These are phyloP conservation scores for Temnopleurus reevesii DNA, from an alignment of 53 echinoderm and acorn worm genomes.

Conservation along the genomic window DNA sequence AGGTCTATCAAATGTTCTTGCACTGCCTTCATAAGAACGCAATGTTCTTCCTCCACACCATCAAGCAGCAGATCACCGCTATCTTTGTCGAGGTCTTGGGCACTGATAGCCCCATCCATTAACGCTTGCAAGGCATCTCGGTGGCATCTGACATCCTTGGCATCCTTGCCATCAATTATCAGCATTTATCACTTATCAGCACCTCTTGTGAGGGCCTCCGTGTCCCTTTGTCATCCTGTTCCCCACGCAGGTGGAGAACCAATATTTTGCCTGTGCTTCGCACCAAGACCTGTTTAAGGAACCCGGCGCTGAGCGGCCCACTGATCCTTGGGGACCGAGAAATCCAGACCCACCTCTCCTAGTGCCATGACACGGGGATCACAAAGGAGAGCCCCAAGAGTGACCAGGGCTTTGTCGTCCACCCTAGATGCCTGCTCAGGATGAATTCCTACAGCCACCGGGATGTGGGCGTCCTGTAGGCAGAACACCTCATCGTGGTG, in stretches of 20 bases:
- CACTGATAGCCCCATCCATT: no score
- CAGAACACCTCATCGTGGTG: constrained; percentile 32
- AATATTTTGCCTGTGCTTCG: background rate
- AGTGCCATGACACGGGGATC: constrained; percentile 33
- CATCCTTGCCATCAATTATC: no score
- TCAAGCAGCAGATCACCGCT: no score
- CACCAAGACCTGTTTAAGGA: no score
- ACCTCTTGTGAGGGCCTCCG: no score
- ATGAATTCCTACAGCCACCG: constrained; percentile 62
- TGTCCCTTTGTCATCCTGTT: constrained; percentile 57
- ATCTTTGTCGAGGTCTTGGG: no score
- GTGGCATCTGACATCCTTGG: no score
- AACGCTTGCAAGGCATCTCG: no score
- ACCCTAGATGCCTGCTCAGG: constrained; percentile 23
- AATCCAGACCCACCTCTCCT: constrained; percentile 62
- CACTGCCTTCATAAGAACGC: no score
- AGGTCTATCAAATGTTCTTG: no score
- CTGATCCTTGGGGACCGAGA: background rate
- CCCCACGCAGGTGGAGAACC: constrained; percentile 59
- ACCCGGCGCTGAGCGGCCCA: constrained; percentile 38
- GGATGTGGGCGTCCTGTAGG: background rate
- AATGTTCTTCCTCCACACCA: no score
- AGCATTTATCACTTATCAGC: no score
- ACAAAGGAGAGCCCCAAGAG: background rate
- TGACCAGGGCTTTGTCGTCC: background rate